These are phyloP conservation scores for Trachops cirrhosus DNA, from an alignment of 2,797 vertebrate species.

Conservation along the genomic window DNA sequence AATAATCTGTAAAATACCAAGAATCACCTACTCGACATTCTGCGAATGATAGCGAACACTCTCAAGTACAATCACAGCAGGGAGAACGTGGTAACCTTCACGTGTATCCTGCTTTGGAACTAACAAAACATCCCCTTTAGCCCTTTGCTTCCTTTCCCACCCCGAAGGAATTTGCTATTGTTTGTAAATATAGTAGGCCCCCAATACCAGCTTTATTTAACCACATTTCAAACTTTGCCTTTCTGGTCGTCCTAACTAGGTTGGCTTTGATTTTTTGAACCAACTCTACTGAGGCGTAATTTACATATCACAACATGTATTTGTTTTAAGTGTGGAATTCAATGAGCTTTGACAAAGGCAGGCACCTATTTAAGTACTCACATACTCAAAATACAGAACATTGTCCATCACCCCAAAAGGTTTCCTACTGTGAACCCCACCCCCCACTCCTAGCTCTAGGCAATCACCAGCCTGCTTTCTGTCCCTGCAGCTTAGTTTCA, in stretches of 20 bases:
- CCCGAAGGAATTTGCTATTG: constrained; percentile 73
- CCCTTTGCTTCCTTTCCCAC: constrained; percentile 58
- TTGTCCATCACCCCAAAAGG: not conserved
- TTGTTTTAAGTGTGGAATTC: not conserved
- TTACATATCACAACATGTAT: not conserved
- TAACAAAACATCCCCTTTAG: constrained; percentile 61
- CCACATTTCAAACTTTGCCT: not conserved
- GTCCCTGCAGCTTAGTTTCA: not conserved
- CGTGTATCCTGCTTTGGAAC: constrained; percentile 60
- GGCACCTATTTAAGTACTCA: not conserved
- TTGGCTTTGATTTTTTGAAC: not conserved
- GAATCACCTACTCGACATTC: constrained; percentile 32
- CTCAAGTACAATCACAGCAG: not conserved
- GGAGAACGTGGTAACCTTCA: not conserved
- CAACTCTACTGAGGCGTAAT: not conserved
- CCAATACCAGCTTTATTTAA: not conserved
- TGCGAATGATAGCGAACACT: not conserved
- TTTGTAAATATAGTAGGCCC: constrained; percentile 70
- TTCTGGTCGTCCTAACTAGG: not conserved
- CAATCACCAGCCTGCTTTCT: not conserved
- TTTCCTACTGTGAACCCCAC: not conserved
- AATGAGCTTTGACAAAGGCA: not conserved
- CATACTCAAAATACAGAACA: not conserved
- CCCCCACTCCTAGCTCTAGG: not conserved
- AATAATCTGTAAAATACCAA: constrained; percentile 41